phyloP scores from a whole-genome alignment of 2,888 invertebrate species.

The Eupithecia dodoneata region DNA sequence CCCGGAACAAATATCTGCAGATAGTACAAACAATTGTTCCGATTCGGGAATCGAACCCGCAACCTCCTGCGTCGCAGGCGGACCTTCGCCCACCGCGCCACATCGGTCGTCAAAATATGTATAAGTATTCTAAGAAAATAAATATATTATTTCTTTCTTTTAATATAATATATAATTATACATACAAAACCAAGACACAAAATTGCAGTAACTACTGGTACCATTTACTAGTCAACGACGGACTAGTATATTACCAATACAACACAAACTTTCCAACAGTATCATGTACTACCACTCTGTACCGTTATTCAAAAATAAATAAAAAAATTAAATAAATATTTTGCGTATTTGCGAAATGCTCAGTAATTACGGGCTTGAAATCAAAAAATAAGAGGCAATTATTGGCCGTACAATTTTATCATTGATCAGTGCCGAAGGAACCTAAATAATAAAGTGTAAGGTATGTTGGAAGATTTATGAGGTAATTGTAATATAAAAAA shows the following conservation, averaged over 20 bases:
- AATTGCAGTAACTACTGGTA: background rate
- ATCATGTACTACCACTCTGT: background rate
- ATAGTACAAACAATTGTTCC: too few species aligned
- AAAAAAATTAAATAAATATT: background rate
- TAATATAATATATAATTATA: too few species aligned
- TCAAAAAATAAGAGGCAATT: slow-evolving; percentile 19
- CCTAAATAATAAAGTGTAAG: slow-evolving; percentile 18
- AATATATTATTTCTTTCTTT: too few species aligned
- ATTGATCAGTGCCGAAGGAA: slow-evolving; percentile 31
- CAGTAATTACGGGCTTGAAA: slow-evolving; percentile 23
- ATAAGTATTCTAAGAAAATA: too few species aligned
- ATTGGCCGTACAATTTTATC: slow-evolving; percentile 25
- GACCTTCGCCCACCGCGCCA: too few species aligned
- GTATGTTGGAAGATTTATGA: slow-evolving; percentile 26
- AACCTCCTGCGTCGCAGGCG: too few species aligned
- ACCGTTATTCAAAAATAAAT: too few species aligned
- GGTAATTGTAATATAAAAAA: background rate
- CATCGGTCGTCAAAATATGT: too few species aligned
- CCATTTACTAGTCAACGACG: too few species aligned
- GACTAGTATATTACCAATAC: background rate
- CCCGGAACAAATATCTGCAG: too few species aligned
- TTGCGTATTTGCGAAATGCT: slow-evolving; percentile 13
- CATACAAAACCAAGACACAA: background rate
- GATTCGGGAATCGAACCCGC: too few species aligned
- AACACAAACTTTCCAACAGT: slow-evolving; percentile 1